phyloP scores from a whole-genome alignment of 2,888 invertebrate species.

The Zaprionus obscuricornis region DNA sequence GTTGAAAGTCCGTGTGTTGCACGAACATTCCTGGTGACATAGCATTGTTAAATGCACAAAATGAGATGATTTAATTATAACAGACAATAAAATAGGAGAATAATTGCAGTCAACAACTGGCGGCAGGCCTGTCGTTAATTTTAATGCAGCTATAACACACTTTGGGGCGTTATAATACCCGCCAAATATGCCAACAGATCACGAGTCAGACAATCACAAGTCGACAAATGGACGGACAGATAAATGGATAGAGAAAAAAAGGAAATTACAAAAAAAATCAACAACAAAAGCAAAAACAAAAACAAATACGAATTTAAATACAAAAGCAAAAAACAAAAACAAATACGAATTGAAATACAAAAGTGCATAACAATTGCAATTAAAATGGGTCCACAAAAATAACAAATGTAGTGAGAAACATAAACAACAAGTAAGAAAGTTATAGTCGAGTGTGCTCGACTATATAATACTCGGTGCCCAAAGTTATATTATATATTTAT shows the following conservation, averaged over 20 bases:
- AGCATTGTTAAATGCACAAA: conserved; percentile 70
- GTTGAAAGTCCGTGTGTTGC: conserved; percentile 38
- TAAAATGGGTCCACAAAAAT: conserved; percentile 58
- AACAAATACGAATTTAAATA: conserved; percentile 6
- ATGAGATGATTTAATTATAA: conserved; percentile 78
- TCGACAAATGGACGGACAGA: conserved; percentile 3
- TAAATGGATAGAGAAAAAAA: conserved; percentile 13
- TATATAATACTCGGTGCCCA: too few relatives aligned
- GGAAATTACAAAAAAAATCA: too few relatives aligned
- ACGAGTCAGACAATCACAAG: conserved; percentile 21
- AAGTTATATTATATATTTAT: too few relatives aligned
- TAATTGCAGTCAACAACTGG: conserved; percentile 60
- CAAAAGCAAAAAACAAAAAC: conserved; percentile 30
- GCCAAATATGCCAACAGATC: conserved; percentile 44
- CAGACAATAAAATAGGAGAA: conserved; percentile 71
- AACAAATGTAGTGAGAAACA: conserved; percentile 51
- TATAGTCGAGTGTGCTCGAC: too few relatives aligned
- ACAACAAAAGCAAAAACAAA: too few relatives aligned
- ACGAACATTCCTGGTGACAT: conserved; percentile 41
- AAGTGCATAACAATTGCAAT: conserved; percentile 67
- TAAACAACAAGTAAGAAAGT: conserved; percentile 32
- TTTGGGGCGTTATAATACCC: conserved; percentile 43
- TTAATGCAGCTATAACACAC: conserved; percentile 43
- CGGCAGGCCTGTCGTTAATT: conserved; percentile 46
- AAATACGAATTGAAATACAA: conserved; percentile 29